phyloP scores from a whole-genome alignment of 2,888 invertebrate genomes.

The Meiosimyza platycephala region DNA sequence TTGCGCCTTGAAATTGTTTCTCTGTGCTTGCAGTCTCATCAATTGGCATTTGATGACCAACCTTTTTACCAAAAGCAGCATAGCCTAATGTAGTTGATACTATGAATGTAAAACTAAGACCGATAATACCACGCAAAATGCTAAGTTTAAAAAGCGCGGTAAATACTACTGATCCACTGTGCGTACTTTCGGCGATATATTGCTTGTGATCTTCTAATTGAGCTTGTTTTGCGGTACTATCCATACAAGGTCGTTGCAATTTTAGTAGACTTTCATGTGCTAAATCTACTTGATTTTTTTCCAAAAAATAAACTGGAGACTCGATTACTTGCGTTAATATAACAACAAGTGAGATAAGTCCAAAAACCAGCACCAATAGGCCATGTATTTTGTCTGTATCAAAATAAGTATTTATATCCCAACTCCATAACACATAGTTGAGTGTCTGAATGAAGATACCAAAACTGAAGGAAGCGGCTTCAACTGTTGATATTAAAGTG shows the following conservation, averaged over 20 bases:
- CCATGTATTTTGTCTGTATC: conserved; percentile 50
- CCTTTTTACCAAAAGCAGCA: too few relatives aligned
- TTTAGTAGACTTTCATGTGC: conserved; percentile 55
- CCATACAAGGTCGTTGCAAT: conserved; percentile 50
- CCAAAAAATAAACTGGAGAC: conserved; percentile 56
- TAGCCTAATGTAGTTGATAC: conserved; percentile 29
- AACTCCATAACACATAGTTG: conserved; percentile 35
- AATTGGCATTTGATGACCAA: too few relatives aligned
- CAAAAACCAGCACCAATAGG: conserved; percentile 47
- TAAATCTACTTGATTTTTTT: conserved; percentile 50
- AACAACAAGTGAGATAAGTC: conserved; percentile 47
- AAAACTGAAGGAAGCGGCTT: conserved; percentile 45
- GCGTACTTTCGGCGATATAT: conserved; percentile 54
- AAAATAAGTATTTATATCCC: conserved; percentile 22
- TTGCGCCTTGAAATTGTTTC: too few relatives aligned
- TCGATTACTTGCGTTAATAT: conserved; percentile 50
- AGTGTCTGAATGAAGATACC: conserved; percentile 55
- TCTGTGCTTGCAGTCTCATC: too few relatives aligned
- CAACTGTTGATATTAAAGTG: conserved; percentile 41
- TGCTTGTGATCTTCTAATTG: conserved; percentile 57
- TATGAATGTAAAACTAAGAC: conserved; percentile 49
- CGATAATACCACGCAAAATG: conserved; percentile 51
- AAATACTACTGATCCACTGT: conserved; percentile 43
- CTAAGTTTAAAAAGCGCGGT: conserved; percentile 51
- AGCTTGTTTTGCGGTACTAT: conserved; percentile 38